These are phyloP conservation scores for Agrotis clavis DNA, from an alignment of 2,888 invertebrate genomes.

Conservation along the genomic window DNA sequence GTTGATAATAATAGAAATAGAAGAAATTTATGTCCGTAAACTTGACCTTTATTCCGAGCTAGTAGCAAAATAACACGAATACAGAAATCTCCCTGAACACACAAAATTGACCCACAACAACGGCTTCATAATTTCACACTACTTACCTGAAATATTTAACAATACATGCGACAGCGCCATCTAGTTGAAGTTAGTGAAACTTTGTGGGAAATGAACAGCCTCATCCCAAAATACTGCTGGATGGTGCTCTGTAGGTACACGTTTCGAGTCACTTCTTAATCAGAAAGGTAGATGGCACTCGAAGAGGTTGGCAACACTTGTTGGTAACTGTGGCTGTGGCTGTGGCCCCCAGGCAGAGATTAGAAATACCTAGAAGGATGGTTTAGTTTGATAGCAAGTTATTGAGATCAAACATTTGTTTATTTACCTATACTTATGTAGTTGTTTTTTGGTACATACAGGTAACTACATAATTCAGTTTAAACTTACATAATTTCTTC, in stretches of 20 bases:
- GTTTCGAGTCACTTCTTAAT: constrained; percentile 11
- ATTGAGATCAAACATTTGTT: not conserved
- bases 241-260: not conserved
- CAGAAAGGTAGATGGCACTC: constrained; percentile 54
- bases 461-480: too few relatives aligned
- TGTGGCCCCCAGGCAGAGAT: not conserved
- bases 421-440: too few relatives aligned
- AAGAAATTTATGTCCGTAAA: constrained; percentile 9
- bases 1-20: too few relatives aligned
- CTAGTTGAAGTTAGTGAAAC: constrained; percentile 47
- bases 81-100: constrained; percentile 36
- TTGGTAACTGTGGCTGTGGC: too few relatives aligned
- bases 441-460: too few relatives aligned
- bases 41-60: constrained; percentile 21
- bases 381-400: not conserved
- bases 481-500: not conserved
- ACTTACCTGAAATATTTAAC: not conserved
- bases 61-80: constrained; percentile 33
- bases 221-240: constrained; percentile 3
- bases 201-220: constrained; percentile 8
- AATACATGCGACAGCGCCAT: constrained; percentile 56
- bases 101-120: constrained; percentile 41
- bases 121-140: constrained; percentile 37
- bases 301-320: not conserved
- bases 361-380: not conserved